These are phyloP conservation scores for Naso thynnoides DNA, from an alignment of 2,797 vertebrate genomes.

Conservation along the genomic window DNA sequence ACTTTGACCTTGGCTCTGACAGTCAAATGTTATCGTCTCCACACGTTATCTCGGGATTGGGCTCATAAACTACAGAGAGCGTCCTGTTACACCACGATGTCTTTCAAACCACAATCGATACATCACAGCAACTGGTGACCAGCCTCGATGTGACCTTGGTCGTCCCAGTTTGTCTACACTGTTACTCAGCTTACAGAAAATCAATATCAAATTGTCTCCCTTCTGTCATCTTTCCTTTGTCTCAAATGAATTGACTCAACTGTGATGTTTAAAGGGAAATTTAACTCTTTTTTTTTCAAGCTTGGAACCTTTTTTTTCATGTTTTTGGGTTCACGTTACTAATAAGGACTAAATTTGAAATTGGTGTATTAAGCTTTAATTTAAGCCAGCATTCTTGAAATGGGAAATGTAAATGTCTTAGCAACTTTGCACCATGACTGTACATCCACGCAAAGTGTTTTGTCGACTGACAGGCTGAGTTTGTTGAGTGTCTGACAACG, in stretches of 20 bases:
- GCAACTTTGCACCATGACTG: too few relatives aligned
- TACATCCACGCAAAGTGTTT: too few relatives aligned
- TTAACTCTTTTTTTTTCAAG: too few relatives aligned
- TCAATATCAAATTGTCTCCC: slow-evolving; percentile 56
- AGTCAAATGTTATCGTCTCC: slow-evolving; percentile 19
- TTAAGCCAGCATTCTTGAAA: too few relatives aligned
- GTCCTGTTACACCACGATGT: slow-evolving; percentile 54
- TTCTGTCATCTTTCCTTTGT: slow-evolving; percentile 36
- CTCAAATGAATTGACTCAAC: slow-evolving; percentile 18
- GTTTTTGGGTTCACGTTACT: too few relatives aligned
- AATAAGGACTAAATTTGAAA: too few relatives aligned
- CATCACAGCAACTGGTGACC: slow-evolving; percentile 36
- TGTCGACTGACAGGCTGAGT: too few relatives aligned
- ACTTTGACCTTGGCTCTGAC: slow-evolving; percentile 22
- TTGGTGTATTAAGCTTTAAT: too few relatives aligned
- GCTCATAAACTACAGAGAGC: slow-evolving; percentile 39
- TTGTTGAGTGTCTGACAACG: too few relatives aligned
- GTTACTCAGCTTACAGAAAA: slow-evolving; percentile 54
- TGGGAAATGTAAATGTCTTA: too few relatives aligned
- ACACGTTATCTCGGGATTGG: slow-evolving; percentile 3
- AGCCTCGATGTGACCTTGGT: slow-evolving; percentile 64
- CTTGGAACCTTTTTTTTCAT: too few relatives aligned
- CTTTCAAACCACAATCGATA: slow-evolving; percentile 70
- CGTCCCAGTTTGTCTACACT: slow-evolving; percentile 46
- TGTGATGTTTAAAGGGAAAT: neutral